Conservation (phyloP, 2,113 vertebrate species). For the Desmodus rotundus region DNA sequence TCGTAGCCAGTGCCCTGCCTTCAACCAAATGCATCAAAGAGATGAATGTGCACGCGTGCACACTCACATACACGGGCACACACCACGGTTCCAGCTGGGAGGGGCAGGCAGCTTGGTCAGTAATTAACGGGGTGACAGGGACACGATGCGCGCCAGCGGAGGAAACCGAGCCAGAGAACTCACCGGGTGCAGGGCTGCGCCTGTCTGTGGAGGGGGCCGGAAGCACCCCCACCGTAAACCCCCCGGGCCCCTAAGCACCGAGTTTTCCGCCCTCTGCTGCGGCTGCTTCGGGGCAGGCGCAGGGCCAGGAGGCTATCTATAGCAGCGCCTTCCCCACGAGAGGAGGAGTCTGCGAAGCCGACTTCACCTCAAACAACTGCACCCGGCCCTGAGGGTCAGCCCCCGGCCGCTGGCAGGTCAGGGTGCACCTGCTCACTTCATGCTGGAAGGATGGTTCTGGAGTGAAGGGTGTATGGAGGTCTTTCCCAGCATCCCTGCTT, state of each 20-base stretch:
- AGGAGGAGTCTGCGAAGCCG: neutral
- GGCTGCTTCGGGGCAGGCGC: neutral
- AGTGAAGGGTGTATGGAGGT: neutral
- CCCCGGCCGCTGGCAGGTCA: neutral
- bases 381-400: neutral
- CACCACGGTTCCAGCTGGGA: neutral
- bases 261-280: neutral
- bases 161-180: neutral
- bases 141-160: neutral
- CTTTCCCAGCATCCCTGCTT: neutral
- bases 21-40: slow-evolving; percentile 26
- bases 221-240: slow-evolving; percentile 51
- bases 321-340: neutral
- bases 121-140: slow-evolving; percentile 36
- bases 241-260: slow-evolving; percentile 14
- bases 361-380: neutral
- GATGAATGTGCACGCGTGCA: neutral
- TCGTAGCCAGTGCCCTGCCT: neutral
- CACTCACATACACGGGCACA: fast-evolving
- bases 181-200: neutral
- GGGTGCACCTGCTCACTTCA: neutral
- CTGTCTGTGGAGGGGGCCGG: neutral
- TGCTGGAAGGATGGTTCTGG: neutral
- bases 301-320: neutral
- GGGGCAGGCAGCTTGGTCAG: neutral